These are phyloP conservation scores for Drosophila willistoni DNA, from an alignment of 1,140 invertebrate species.

Conservation along the genomic window DNA sequence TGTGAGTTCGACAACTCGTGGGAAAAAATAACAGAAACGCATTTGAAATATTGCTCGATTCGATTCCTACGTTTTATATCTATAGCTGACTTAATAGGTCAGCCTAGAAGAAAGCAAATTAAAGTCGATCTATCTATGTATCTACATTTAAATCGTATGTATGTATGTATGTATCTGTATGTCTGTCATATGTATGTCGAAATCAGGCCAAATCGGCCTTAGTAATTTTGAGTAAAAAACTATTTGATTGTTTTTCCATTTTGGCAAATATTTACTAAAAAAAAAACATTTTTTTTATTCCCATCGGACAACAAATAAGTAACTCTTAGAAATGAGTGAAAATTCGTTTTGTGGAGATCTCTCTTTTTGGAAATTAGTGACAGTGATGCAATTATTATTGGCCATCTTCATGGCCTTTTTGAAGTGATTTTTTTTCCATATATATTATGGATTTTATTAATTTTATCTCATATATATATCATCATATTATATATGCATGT, in stretches of 20 bases:
- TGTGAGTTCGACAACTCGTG: conserved; percentile 3
- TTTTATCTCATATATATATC: conserved; percentile 43
- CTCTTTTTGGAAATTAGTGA: not conserved
- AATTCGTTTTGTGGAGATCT: not conserved
- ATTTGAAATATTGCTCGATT: conserved; percentile 11
- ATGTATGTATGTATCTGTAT: not conserved
- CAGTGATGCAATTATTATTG: not conserved
- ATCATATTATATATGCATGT: conserved; percentile 42
- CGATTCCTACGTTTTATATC: not conserved
- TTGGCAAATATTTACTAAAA: no score
- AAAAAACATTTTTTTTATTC: not conserved
- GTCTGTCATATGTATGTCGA: conserved; percentile 2
- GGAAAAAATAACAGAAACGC: not conserved
- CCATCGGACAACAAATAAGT: not conserved
- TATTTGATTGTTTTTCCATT: not conserved
- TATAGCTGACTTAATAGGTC: not conserved
- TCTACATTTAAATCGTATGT: not conserved
- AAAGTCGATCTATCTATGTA: not conserved
- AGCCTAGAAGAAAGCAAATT: not conserved
- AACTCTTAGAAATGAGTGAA: not conserved
- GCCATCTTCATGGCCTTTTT: no score
- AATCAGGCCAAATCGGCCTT: not conserved
- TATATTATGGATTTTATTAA: conserved; percentile 18
- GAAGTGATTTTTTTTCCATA: no score
- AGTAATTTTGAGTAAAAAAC: no score